Base-by-base conservation (phyloP, 2,113 vertebrate species). In the Mola mola region DNA sequence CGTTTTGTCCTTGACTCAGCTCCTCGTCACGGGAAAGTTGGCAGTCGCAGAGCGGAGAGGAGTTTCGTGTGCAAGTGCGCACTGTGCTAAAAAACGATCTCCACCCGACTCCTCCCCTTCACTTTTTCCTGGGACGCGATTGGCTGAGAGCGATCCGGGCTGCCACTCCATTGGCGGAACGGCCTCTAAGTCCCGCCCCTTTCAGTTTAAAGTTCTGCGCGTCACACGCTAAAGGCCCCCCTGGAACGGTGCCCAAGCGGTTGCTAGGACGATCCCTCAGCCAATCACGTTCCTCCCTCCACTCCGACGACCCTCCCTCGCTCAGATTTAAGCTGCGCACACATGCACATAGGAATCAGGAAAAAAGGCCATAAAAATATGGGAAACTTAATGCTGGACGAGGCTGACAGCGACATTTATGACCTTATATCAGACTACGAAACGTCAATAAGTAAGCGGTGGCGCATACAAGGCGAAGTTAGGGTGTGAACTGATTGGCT, bases 151-250 rank as follows among this genome's bases (percentile, higher is more conserved):
- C 13, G 21, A 19, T 13, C 2, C 26, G 29, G 13, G 0, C 0
- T 50, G 15, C 26, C 0, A 12, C 8, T 0, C 26, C 2, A 78
- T 87, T 89, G 75, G 74, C 17, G 1, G 7, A 17, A 1, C 0
- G 0, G 2, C 1, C 15, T 48, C 83, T 72, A 82, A 67, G 56
- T 89, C 67, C 61, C 0, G 1, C 75, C 84, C 16, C 1, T 8
- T 61, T 65, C 24, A 74, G 74, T 88, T 93, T 89, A 92, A 92
- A 93, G 87, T 92, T 89, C 77, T 83, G 28, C 6, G 20, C n/a
- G 40, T 59, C 5, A 64, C 76, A 83, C 26, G 3, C 16, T 76
- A 87, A 78, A 81, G 81, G 89, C 69, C 38, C n/a, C 28, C 42
- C 44, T 81, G 87, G 89, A 81, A 56, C 51, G 43, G 25, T 83